Percentiles rank a stretch among this genome's conserved stretches.
Conservation (phyloP, 2,888 invertebrate genomes). For the Drosophila borealis region DNA sequence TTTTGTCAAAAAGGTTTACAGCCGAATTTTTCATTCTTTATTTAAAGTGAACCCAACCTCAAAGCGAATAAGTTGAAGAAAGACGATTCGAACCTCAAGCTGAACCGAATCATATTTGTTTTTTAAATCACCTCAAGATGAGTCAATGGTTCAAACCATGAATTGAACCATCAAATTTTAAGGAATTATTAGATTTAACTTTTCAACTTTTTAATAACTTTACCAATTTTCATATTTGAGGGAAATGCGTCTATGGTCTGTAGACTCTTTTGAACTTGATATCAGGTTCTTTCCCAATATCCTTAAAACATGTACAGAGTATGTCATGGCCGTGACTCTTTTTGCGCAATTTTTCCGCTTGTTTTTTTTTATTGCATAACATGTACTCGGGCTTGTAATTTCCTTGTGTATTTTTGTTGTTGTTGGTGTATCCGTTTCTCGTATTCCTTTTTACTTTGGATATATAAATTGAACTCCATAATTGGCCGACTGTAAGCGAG, state of each 20-base stretch:
- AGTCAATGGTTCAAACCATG: too few relatives aligned
- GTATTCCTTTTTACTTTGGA: constrained; percentile 45
- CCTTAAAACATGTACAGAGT: not conserved
- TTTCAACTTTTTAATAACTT: not conserved
- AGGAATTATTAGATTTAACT: too few relatives aligned
- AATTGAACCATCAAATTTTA: too few relatives aligned
- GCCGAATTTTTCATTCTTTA: too few relatives aligned
- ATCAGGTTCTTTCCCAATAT: too few relatives aligned
- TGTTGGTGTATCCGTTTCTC: constrained; percentile 19
- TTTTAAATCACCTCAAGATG: too few relatives aligned
- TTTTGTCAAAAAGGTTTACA: too few relatives aligned
- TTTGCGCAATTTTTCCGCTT: not conserved
- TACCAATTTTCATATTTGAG: not conserved
- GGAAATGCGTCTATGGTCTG: not conserved
- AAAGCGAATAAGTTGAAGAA: too few relatives aligned
- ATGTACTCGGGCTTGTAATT: constrained; percentile 43
- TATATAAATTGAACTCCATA: constrained; percentile 76
- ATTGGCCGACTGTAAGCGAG: constrained; percentile 71
- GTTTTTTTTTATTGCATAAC: constrained; percentile 21
- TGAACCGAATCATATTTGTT: too few relatives aligned
- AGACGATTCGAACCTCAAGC: too few relatives aligned
- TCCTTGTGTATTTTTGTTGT: constrained; percentile 4
- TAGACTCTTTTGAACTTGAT: too few relatives aligned
- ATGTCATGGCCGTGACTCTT: not conserved
- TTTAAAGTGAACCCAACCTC: too few relatives aligned